These are phyloP conservation scores for Eilema caniola DNA, from an alignment of 2,888 invertebrate genomes.

Conservation along the genomic window DNA sequence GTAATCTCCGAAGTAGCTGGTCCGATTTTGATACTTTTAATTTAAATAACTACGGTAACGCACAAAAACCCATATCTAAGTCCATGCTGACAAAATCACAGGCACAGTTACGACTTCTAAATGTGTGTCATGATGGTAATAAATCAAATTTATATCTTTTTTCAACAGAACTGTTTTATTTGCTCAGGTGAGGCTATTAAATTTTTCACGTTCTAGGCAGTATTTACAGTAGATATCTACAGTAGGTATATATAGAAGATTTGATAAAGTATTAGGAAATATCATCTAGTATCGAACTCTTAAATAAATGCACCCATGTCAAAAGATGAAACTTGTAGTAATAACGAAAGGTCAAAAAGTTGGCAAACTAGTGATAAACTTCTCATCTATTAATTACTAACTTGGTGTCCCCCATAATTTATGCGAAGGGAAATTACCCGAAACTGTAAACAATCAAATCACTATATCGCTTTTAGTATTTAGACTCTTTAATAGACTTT, in stretches of 20 bases:
- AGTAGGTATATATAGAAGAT: not conserved
- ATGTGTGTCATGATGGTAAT: too few relatives aligned
- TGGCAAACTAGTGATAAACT: not conserved
- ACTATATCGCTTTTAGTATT: not conserved
- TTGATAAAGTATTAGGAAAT: not conserved
- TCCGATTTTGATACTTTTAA: too few relatives aligned
- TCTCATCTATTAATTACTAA: slow-evolving; percentile 2
- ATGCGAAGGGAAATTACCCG: not conserved
- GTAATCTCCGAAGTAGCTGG: too few relatives aligned
- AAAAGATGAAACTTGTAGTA: not conserved
- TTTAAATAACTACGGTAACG: too few relatives aligned
- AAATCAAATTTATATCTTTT: not conserved
- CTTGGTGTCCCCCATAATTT: slow-evolving; percentile 10
- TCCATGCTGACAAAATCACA: too few relatives aligned
- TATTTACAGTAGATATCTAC: too few relatives aligned
- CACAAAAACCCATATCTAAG: too few relatives aligned
- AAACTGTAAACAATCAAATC: not conserved
- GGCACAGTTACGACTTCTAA: too few relatives aligned
- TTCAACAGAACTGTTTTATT: not conserved
- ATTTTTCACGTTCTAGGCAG: too few relatives aligned
- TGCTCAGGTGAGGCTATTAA: not conserved
- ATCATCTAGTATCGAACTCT: too few relatives aligned
- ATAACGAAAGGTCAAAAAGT: not conserved
- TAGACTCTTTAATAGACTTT: not conserved
- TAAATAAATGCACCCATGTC: not conserved